Percentiles rank a stretch among this genome's conserved stretches.
Evolutionary conservation across 1,140 invertebrate species (phyloP).

Genomic region (Homarus americanus): DNA sequence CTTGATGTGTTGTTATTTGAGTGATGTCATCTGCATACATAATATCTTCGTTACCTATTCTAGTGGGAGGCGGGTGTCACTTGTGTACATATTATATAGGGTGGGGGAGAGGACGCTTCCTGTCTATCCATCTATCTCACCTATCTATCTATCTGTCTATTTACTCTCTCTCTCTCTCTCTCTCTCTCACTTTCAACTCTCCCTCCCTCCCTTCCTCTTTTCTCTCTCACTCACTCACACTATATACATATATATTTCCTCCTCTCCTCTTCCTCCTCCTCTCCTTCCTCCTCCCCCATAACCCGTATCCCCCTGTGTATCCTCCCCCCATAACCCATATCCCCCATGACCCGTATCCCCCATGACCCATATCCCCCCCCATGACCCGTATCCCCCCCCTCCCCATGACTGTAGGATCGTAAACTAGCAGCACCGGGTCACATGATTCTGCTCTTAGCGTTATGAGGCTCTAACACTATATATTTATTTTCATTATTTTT

Average conservation of each 20-base stretch:
- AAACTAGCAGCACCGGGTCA: neutral
- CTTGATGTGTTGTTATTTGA: no score
- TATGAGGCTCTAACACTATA: neutral
- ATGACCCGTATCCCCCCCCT: no score
- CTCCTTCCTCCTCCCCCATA: slow-evolving; percentile 22
- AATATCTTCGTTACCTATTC: no score
- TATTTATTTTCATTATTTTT: neutral
- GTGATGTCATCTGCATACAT: no score
- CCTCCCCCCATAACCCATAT: neutral
- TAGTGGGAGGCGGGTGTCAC: neutral
- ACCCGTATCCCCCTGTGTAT: slow-evolving; percentile 21
- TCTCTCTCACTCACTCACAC: neutral
- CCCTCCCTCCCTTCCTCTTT: neutral
- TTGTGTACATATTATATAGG: neutral
- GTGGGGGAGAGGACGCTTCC: neutral
- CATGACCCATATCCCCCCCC: neutral
- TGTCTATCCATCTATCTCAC: no score
- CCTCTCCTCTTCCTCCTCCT: neutral
- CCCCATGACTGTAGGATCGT: neutral
- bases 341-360: neutral
- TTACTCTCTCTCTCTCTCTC: neutral
- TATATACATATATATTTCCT: neutral
- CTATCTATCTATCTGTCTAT: neutral
- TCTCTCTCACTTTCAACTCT: neutral
- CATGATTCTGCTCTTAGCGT: slow-evolving; percentile 1